Evolutionary conservation across 2,888 invertebrate species (phyloP).

Genomic region (Leucozona laternaria): DNA sequence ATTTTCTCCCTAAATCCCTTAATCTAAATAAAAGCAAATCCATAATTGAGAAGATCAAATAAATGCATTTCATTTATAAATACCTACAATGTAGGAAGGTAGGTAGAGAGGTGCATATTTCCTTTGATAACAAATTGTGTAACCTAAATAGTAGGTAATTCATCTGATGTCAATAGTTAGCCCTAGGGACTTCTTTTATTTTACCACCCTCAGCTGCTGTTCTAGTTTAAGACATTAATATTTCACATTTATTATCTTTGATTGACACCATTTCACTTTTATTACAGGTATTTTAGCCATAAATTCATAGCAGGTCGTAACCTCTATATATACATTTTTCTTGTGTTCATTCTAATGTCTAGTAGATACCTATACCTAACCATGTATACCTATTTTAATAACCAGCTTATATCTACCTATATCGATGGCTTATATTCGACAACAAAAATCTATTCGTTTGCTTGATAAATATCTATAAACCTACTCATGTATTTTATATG

Average conservation of each 20-base stretch:
- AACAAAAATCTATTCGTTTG: no score
- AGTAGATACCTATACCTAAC: no score
- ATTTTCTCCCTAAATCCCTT: no score
- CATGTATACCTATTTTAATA: no score
- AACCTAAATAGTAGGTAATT: background rate
- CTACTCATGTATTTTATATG: no score
- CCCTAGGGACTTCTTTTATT: background rate
- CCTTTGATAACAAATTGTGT: background rate
- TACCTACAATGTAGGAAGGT: no score
- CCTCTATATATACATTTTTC: no score
- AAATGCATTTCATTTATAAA: no score
- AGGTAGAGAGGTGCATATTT: background rate
- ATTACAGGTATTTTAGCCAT: background rate
- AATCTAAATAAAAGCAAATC: no score
- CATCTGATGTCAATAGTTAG: background rate
- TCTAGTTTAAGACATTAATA: constrained; percentile 8
- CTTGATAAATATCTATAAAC: no score
- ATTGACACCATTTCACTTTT: constrained; percentile 21
- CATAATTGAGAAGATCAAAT: no score
- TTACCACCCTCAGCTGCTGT: background rate
- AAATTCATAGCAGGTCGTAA: constrained; percentile 4
- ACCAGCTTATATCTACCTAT: no score
- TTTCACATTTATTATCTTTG: constrained; percentile 25
- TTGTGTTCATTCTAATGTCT: background rate
- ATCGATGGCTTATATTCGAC: background rate